Percentiles rank a stretch among this genome's conserved stretches.
Conservation (phyloP, 2,113 vertebrate species). For the Ondatra zibethicus region DNA sequence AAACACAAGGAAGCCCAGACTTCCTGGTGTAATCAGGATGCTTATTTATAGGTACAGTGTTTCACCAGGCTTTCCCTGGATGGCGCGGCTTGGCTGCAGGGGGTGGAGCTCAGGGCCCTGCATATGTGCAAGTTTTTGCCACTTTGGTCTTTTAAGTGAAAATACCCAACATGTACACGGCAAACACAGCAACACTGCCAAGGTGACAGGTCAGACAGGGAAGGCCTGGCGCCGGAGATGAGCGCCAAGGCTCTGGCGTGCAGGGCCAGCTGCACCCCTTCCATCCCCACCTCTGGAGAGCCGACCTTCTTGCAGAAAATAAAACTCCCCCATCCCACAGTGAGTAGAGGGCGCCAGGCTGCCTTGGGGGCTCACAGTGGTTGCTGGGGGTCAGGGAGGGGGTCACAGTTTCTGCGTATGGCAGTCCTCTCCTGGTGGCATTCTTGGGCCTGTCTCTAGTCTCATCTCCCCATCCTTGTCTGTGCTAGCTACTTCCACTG, state of each 20-base stretch:
- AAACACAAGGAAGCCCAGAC: constrained; percentile 59
- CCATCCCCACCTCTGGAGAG: neutral
- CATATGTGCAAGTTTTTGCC: accelerated
- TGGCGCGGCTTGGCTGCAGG: neutral
- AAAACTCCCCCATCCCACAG: accelerated
- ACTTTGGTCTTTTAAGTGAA: neutral
- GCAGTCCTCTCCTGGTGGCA: neutral
- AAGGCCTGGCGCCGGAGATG: neutral
- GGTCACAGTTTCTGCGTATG: accelerated
- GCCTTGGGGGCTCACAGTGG: accelerated
- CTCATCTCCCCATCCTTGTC: neutral
- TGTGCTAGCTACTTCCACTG: neutral
- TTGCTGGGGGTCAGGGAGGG: accelerated
- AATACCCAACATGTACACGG: neutral
- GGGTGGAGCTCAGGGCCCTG: neutral
- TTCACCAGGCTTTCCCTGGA: neutral
- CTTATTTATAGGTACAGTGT: constrained; percentile 60
- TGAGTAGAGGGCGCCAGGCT: accelerated
- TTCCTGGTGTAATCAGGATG: constrained; percentile 52
- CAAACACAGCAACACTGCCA: neutral
- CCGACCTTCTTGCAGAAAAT: neutral
- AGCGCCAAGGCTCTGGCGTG: neutral
- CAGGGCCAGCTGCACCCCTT: neutral
- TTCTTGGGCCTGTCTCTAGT: neutral
- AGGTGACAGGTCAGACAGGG: neutral